phyloP scores from a whole-genome alignment of 2,797 vertebrate genomes.

The Halcyon badia region DNA sequence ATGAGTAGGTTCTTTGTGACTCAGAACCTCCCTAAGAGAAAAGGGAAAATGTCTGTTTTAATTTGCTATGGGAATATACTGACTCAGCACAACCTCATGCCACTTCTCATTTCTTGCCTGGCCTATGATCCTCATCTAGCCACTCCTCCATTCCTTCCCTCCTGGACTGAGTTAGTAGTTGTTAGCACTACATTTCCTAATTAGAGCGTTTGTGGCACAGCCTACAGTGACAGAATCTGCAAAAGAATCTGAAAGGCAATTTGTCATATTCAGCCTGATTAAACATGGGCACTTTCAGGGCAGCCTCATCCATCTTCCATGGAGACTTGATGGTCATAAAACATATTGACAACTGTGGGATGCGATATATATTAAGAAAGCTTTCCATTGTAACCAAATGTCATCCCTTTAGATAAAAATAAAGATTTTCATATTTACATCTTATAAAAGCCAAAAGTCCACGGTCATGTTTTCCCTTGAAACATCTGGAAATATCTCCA shows the following conservation, averaged over 20 bases:
- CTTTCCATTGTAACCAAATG: neutral
- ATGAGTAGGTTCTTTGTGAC: slow-evolving; percentile 63
- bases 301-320: neutral
- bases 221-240: neutral
- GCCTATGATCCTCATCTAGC: neutral
- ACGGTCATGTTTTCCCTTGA: neutral
- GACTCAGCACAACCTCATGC: neutral
- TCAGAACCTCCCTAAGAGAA: slow-evolving; percentile 47
- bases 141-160: neutral
- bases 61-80: slow-evolving; percentile 12
- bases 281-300: neutral
- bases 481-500: neutral
- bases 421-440: neutral
- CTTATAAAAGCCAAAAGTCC: neutral
- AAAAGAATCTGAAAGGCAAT: neutral
- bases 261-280: neutral
- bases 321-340: neutral
- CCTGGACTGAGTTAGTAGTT: neutral
- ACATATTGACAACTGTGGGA: neutral
- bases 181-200: neutral
- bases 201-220: neutral
- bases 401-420: neutral
- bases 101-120: neutral
- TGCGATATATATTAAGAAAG: neutral
- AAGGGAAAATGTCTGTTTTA: slow-evolving; percentile 17